Evolutionary conservation across 2,797 vertebrate species (phyloP).

Genomic region (Eleutherodactylus coqui): DNA sequence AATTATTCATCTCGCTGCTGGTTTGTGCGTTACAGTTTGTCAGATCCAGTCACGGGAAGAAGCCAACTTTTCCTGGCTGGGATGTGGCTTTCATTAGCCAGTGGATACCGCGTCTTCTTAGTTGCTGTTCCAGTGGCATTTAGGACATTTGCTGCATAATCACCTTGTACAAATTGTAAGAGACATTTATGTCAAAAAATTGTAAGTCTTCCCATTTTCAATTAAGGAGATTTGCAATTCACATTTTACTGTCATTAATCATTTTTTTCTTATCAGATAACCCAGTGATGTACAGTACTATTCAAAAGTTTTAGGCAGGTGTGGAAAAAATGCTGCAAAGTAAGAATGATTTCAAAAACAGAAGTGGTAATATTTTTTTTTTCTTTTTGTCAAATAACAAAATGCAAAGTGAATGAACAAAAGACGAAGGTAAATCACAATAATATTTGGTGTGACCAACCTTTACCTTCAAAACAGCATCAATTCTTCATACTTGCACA

Average conservation of each 20-base stretch:
- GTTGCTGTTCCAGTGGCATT: constrained; percentile 43
- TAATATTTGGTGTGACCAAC: too few relatives aligned
- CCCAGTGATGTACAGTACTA: background rate
- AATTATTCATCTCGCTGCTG: constrained; percentile 46
- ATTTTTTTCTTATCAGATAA: constrained; percentile 21
- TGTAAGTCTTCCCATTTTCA: constrained; percentile 30
- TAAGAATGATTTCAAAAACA: too few relatives aligned
- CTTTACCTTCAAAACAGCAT: too few relatives aligned
- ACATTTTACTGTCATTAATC: constrained; percentile 49
- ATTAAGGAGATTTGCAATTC: constrained; percentile 35
- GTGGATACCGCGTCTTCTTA: constrained; percentile 15
- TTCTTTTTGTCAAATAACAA: too few relatives aligned
- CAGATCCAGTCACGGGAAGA: constrained; percentile 38
- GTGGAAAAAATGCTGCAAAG: background rate
- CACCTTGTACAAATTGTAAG: constrained; percentile 47
- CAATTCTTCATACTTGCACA: too few relatives aligned
- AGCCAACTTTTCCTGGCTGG: constrained; percentile 44
- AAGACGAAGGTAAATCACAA: too few relatives aligned
- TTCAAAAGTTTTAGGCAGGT: too few relatives aligned
- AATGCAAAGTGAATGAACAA: too few relatives aligned
- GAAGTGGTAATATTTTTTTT: too few relatives aligned
- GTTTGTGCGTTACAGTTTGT: constrained; percentile 26
- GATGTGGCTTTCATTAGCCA: constrained; percentile 11
- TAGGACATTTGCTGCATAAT: constrained; percentile 46
- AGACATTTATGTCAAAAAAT: constrained; percentile 51